Base-by-base conservation (phyloP, 2,888 invertebrate genomes). In the Cremastinae sp. region DNA sequence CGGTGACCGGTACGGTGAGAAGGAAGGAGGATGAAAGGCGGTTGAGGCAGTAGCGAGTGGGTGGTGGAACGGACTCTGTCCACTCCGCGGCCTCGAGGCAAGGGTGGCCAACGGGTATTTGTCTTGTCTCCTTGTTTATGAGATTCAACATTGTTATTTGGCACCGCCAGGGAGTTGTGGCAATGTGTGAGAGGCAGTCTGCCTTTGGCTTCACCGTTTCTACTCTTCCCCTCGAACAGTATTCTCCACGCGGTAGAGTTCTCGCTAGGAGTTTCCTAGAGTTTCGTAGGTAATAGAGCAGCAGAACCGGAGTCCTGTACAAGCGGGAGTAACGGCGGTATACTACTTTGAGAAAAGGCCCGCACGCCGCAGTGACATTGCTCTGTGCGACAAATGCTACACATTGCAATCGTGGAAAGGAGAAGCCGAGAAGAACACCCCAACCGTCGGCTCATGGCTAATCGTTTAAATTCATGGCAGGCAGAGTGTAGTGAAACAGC, bases 91-190 rank as follows among this genome's bases (percentile, higher is more conserved):
- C 82, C 82, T 82, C 85, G 83, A 84, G 85, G 86, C 86, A 84
- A 82, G 83, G 84, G 80, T 83, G 83, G 84, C 86, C 87, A 86
- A 83, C 84, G 88, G 87, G 89, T 90, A 89, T 90, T 90, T 90
- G 89, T 89, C 90, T 90, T 89, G 89, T 89, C 89, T 89, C 88
- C 89, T 89, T 90, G 89, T 89, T 89, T 89, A 90, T 89, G 89
- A 89, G 90, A 89, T 89, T 89, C 89, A 87, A 89, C 89, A 89
- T 90, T 89, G 89, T 90, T 90, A 90, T 90, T 90, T 90, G 89
- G 89, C 89, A 89, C 89, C 88, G 86, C 85, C 86, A 84, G 89
- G 86, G 87, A 89, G 89, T 89, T 81, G 66, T 73, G 77, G 72
- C 83, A 84, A 84, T 84, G 84, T 84, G 85, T 83, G 84, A 68